These are phyloP conservation scores for Drosophila mettleri DNA, from an alignment of 2,888 invertebrate species.

Conservation along the genomic window DNA sequence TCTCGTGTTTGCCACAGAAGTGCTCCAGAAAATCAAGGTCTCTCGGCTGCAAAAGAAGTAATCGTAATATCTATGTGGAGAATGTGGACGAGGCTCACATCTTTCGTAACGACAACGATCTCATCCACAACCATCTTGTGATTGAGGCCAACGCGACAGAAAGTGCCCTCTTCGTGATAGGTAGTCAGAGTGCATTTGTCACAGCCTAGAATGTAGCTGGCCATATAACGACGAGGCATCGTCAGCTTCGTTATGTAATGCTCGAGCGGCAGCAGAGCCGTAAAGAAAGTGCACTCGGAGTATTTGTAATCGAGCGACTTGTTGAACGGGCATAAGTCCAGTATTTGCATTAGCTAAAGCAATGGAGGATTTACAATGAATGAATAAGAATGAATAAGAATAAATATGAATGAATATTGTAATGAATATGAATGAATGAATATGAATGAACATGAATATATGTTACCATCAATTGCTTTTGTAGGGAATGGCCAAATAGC, in stretches of 20 bases:
- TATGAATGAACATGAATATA: too few relatives aligned
- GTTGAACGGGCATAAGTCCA: conserved; percentile 26
- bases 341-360: conserved; percentile 56
- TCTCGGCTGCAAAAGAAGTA: conserved; percentile 3
- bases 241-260: conserved; percentile 68
- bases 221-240: conserved; percentile 68
- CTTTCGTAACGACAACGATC: conserved; percentile 73
- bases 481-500: too few relatives aligned
- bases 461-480: too few relatives aligned
- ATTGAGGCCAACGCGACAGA: conserved; percentile 72
- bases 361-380: too few relatives aligned
- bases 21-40: conserved; percentile 72
- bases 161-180: conserved; percentile 61
- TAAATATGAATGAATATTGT: too few relatives aligned
- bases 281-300: conserved; percentile 54
- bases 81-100: conserved; percentile 44
- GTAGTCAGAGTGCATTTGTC: conserved; percentile 49
- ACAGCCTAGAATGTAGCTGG: conserved; percentile 43
- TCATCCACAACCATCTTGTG: conserved; percentile 72
- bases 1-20: conserved; percentile 78
- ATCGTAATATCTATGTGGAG: background rate
- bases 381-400: too few relatives aligned
- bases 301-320: conserved; percentile 54
- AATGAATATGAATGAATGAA: too few relatives aligned
- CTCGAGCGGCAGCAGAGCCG: conserved; percentile 63